Percentiles rank a stretch among this genome's conserved stretches.
These are phyloP conservation scores for Uria aalge DNA, from an alignment of 2,113 vertebrate species.

Conservation along the genomic window DNA sequence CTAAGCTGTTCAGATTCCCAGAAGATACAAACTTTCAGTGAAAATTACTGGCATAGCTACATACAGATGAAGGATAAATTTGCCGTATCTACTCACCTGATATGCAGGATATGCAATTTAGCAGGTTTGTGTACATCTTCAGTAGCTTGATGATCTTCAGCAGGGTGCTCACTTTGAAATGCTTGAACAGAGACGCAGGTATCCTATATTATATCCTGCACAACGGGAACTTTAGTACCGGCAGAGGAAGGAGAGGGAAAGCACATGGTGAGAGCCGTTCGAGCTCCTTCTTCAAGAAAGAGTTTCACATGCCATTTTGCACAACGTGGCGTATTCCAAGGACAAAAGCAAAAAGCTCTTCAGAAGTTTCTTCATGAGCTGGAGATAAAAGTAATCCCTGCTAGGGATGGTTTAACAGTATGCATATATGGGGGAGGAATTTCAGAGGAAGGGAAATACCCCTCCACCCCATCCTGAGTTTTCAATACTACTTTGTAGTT, in stretches of 20 bases:
- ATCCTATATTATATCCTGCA: neutral
- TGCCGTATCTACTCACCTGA: neutral
- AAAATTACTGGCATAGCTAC: neutral
- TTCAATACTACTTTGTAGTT: conserved; percentile 59
- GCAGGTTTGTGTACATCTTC: neutral
- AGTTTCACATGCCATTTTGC: neutral
- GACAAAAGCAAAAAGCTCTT: conserved; percentile 36
- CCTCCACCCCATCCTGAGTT: conserved; percentile 61
- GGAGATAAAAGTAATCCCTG: conserved; percentile 64
- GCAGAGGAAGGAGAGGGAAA: neutral
- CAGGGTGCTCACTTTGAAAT: neutral
- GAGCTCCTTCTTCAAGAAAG: neutral
- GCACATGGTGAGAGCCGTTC: neutral
- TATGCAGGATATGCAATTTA: neutral
- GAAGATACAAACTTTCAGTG: neutral
- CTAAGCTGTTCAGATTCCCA: neutral
- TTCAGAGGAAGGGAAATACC: conserved; percentile 69
- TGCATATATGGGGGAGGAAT: conserved; percentile 59
- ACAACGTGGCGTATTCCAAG: neutral
- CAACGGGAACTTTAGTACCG: neutral
- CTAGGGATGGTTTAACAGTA: conserved; percentile 50
- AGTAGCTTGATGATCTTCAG: neutral
- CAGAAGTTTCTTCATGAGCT: conserved; percentile 49
- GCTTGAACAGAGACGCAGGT: neutral
- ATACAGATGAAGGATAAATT: conserved; percentile 2